Conservation (phyloP, 1,140 invertebrate genomes). For the Bombus difficillimus region DNA sequence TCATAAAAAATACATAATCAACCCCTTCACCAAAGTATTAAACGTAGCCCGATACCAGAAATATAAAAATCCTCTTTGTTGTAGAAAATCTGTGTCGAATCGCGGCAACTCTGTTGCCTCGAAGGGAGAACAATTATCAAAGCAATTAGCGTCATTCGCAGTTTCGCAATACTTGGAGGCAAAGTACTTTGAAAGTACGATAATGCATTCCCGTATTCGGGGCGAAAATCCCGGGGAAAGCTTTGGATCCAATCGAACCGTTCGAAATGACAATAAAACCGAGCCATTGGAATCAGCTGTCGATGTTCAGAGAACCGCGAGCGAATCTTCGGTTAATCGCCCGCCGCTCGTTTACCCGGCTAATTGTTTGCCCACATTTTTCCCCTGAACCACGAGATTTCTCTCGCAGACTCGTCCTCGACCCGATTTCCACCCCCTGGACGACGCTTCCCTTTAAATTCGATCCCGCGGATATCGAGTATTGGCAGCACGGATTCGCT, state of each 20-base stretch:
- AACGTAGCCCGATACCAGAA: background rate
- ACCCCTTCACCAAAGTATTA: too few species aligned
- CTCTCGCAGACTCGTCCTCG: slow-evolving; percentile 42
- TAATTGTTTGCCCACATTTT: slow-evolving; percentile 61
- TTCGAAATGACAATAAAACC: slow-evolving; percentile 36
- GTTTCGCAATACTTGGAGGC: background rate
- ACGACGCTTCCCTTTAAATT: slow-evolving; percentile 32
- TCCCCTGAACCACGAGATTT: slow-evolving; percentile 31
- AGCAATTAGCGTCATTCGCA: background rate
- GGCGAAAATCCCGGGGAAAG: background rate
- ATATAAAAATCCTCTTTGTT: background rate
- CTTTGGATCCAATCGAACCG: background rate
- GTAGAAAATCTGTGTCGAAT: background rate
- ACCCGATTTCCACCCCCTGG: slow-evolving; percentile 26
- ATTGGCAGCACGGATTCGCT: slow-evolving; percentile 58
- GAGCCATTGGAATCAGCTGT: slow-evolving; percentile 7
- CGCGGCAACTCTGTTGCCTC: background rate
- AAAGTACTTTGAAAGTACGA: background rate
- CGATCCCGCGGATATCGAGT: slow-evolving; percentile 53
- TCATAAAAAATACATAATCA: background rate
- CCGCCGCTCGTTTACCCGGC: slow-evolving; percentile 48
- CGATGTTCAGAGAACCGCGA: slow-evolving; percentile 2
- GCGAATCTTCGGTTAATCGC: slow-evolving; percentile 61
- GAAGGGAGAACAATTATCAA: background rate
- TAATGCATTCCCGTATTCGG: background rate